These are phyloP conservation scores for Pterostichus madidus DNA, from an alignment of 2,888 invertebrate species.

Conservation along the genomic window DNA sequence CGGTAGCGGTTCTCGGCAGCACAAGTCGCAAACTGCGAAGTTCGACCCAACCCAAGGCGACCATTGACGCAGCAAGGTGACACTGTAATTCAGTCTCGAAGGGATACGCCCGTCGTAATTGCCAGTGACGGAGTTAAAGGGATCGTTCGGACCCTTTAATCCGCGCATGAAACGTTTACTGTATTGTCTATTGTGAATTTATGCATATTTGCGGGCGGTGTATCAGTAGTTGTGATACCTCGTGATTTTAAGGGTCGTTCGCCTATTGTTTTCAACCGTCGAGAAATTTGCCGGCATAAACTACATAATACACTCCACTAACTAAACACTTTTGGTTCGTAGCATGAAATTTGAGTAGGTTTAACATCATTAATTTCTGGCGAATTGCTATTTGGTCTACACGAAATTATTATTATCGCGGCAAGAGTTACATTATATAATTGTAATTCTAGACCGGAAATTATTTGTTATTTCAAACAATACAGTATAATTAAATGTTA, in stretches of 20 bases:
- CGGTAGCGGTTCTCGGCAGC: slow-evolving; percentile 3
- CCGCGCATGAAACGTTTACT: slow-evolving; percentile 61
- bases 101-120: slow-evolving; percentile 57
- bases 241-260: slow-evolving; percentile 40
- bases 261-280: slow-evolving; percentile 25
- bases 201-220: slow-evolving; percentile 45
- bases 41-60: slow-evolving; percentile 4
- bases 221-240: slow-evolving; percentile 12
- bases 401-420: background rate
- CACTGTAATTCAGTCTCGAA: slow-evolving; percentile 54
- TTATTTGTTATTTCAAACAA: no score
- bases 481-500: no score
- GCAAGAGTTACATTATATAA: slow-evolving; percentile 3
- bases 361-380: slow-evolving; percentile 29
- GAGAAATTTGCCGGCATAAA: slow-evolving; percentile 19
- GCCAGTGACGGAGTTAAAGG: slow-evolving; percentile 57
- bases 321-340: slow-evolving; percentile 5
- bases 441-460: background rate
- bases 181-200: slow-evolving; percentile 64
- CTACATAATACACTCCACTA: slow-evolving; percentile 13
- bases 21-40: background rate
- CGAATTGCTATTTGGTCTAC: background rate
- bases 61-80: slow-evolving; percentile 60
- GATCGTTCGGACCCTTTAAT: slow-evolving; percentile 58
- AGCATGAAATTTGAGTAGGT: background rate